Conservation (phyloP, 2,888 invertebrate species). For the Doris montereyensis region DNA sequence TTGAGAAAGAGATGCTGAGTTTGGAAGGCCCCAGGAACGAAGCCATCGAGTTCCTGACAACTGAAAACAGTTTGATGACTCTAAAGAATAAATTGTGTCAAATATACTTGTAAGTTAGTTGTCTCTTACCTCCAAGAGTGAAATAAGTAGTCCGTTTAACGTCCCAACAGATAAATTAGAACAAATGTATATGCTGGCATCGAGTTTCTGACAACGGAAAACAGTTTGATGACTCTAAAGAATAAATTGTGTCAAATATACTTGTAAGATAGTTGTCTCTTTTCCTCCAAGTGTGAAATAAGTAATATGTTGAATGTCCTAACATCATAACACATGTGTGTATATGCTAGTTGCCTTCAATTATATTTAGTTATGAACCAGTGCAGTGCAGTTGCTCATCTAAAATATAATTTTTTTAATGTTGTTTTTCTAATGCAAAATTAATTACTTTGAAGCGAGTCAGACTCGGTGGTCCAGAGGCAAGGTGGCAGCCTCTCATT, state of each 20-base stretch:
- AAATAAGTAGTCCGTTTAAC: too few relatives aligned
- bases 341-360: too few relatives aligned
- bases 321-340: not conserved
- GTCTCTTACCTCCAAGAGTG: not conserved
- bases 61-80: conserved; percentile 83
- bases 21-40: conserved; percentile 73
- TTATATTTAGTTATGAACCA: too few relatives aligned
- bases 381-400: too few relatives aligned
- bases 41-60: conserved; percentile 79
- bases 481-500: too few relatives aligned
- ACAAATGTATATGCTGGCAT: conserved; percentile 58
- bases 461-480: too few relatives aligned
- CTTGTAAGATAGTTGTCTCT: conserved; percentile 58
- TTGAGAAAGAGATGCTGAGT: conserved; percentile 74
- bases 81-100: conserved; percentile 83
- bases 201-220: conserved; percentile 85
- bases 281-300: not conserved
- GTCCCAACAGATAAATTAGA: not conserved
- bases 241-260: conserved; percentile 81
- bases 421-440: too few relatives aligned
- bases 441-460: too few relatives aligned
- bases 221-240: conserved; percentile 80
- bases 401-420: too few relatives aligned
- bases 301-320: too few relatives aligned
- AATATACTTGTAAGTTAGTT: conserved; percentile 68